Percentiles rank a stretch among this genome's conserved stretches.
Conservation (phyloP, 2,888 invertebrate species). For the Therioaphis trifolii region DNA sequence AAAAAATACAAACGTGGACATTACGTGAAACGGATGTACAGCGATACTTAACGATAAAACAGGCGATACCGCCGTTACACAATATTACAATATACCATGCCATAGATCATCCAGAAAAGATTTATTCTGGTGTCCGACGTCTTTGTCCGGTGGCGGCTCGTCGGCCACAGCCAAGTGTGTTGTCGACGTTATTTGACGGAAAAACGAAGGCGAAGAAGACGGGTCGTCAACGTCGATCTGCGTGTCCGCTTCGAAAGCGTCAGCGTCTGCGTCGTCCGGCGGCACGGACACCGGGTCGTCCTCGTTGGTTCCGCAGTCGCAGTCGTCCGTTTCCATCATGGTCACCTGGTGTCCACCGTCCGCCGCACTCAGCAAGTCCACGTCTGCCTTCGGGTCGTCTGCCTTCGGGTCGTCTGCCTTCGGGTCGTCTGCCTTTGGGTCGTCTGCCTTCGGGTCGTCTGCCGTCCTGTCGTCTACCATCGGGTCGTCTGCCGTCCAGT, state of each 20-base stretch:
- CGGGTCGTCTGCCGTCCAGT: too few relatives aligned
- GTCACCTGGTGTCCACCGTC: background rate
- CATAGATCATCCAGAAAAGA: background rate
- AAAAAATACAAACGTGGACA: too few relatives aligned
- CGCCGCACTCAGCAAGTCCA: background rate
- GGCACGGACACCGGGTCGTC: background rate
- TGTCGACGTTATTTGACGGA: too few relatives aligned
- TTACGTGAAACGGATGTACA: too few relatives aligned
- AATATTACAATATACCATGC: slow-evolving; percentile 19
- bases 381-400: too few relatives aligned
- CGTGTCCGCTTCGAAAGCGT: background rate
- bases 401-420: too few relatives aligned
- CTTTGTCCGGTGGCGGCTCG: background rate
- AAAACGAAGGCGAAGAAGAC: too few relatives aligned
- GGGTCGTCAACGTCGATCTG: background rate
- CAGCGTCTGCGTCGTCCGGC: background rate
- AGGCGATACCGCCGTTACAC: background rate
- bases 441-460: too few relatives aligned
- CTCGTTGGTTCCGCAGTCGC: background rate
- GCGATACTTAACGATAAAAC: too few relatives aligned
- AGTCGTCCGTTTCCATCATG: background rate
- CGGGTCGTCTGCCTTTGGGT: too few relatives aligned
- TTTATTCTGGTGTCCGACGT: background rate
- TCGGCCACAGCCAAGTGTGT: too few relatives aligned
- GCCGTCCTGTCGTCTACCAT: too few relatives aligned